Evolutionary conservation across 2,888 invertebrate genomes (phyloP), one percentile per base, ranked within the genome.

Genomic region (Choristoneura rosaceana): DNA sequence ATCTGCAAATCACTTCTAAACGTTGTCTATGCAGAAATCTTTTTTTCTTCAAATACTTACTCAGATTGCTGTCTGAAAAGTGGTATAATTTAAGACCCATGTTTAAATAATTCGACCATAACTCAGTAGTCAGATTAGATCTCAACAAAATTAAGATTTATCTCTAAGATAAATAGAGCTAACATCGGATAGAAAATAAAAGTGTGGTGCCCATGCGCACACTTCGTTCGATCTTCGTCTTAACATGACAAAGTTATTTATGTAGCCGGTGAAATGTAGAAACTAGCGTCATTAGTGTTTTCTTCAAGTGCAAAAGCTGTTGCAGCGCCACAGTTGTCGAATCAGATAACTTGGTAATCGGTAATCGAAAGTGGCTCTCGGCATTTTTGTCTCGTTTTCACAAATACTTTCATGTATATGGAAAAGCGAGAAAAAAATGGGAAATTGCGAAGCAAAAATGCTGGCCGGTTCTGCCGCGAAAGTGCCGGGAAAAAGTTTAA

Each of bases 361-460:
- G 68, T 83, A 81, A 88, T 83, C 81, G 89, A 89, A 87, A 90
- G 89, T 88, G 83, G 79, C 78, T 73, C 78, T 71, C 76, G 70
- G 81, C 81, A 85, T 84, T 84, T 85, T 85, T 85, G 82, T 80
- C 78, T 79, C 79, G 87, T 87, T 88, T 87, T 86, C 87, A 87
- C 84, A 87, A 83, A 81, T 76, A 82, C 83, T 81, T 79, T 74
- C 81, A 78, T 59, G 70, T 43, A 71, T 76, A 70, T 63, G 78
- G 78, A 80, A 81, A 80, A 79, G 78, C 75, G 75, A 60, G 74
- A 75, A 78, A 79, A 47, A 82, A 80, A 78, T 75, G 78, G 76
- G 78, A 78, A 79, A 81, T 78, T 73, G 71, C 68, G 75, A 77
- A 75, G 74, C 75, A 75, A 74, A 75, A 76, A 76, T 71, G 70